Percentiles rank a stretch among this genome's conserved stretches.
Conservation (phyloP, 2,797 vertebrate species). For the Phrynocephalus guinanensis region DNA sequence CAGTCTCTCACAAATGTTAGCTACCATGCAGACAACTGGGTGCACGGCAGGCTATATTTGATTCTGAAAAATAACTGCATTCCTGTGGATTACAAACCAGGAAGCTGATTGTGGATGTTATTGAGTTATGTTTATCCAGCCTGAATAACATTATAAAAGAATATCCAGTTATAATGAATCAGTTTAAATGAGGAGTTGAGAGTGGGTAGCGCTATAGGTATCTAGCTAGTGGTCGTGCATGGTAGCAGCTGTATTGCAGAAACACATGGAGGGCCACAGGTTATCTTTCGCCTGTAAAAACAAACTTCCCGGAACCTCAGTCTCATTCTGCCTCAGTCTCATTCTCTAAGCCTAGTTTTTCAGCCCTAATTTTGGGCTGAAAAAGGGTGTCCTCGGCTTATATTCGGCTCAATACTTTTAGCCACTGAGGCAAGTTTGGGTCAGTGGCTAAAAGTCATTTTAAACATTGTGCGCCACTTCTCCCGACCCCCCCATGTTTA, state of each 20-base stretch:
- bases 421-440: too few species aligned
- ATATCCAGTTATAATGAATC: neutral
- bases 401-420: too few species aligned
- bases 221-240: neutral
- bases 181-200: neutral
- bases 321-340: too few species aligned
- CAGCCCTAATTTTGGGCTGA: too few species aligned
- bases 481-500: too few species aligned
- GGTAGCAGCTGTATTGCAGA: too few species aligned
- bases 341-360: neutral
- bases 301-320: too few species aligned
- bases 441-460: too few species aligned
- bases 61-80: neutral
- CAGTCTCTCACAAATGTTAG: neutral
- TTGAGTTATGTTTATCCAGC: neutral
- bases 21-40: neutral
- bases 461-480: too few species aligned
- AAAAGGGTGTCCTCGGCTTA: too few species aligned
- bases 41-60: neutral
- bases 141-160: neutral
- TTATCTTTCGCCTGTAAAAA: too few species aligned
- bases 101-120: neutral
- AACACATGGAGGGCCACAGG: too few species aligned
- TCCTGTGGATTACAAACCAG: neutral
- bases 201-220: neutral